These are phyloP conservation scores for Metridium senile DNA, from an alignment of 92 coral and sea anemone species.

Conservation along the genomic window DNA sequence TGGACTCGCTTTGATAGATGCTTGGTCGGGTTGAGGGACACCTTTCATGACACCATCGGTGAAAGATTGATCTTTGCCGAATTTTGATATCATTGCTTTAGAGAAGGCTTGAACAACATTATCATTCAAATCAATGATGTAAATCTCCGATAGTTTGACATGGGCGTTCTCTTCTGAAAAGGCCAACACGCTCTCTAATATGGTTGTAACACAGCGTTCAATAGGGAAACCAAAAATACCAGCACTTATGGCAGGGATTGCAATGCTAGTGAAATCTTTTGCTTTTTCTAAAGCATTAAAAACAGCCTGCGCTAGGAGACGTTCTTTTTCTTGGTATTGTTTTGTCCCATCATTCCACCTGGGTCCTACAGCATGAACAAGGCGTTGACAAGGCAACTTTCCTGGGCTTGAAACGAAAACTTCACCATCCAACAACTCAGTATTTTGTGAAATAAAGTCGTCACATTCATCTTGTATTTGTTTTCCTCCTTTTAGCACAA, in stretches of 20 bases:
- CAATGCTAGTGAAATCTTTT: conserved; percentile 45
- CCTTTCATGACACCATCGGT: no score
- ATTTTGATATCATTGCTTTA: no score
- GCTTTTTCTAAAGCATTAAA: conserved; percentile 40
- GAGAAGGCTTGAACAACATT: conserved; percentile 25
- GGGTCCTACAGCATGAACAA: conserved; percentile 74
- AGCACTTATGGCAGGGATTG: conserved; percentile 77
- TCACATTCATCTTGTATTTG: conserved; percentile 66
- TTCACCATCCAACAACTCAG: conserved; percentile 47
- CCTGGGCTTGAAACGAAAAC: conserved; percentile 59
- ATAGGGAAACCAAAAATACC: conserved; percentile 52
- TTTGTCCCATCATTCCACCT: conserved; percentile 29
- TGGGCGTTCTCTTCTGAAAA: conserved; percentile 24
- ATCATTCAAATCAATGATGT: conserved; percentile 50
- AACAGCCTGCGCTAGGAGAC: conserved; percentile 40
- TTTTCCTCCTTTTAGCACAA: conserved; percentile 62
- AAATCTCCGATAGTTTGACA: conserved; percentile 29
- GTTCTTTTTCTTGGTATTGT: conserved; percentile 5
- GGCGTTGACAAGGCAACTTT: conserved; percentile 51
- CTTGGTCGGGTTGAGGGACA: background rate
- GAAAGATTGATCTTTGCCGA: conserved; percentile 7
- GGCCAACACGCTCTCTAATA: conserved; percentile 41
- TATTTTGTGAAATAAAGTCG: conserved; percentile 17
- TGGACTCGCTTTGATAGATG: no score
- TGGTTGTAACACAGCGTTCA: conserved; percentile 53